Evolutionary conservation across 2,113 vertebrate genomes (phyloP).

Genomic region (Scortum barcoo): DNA sequence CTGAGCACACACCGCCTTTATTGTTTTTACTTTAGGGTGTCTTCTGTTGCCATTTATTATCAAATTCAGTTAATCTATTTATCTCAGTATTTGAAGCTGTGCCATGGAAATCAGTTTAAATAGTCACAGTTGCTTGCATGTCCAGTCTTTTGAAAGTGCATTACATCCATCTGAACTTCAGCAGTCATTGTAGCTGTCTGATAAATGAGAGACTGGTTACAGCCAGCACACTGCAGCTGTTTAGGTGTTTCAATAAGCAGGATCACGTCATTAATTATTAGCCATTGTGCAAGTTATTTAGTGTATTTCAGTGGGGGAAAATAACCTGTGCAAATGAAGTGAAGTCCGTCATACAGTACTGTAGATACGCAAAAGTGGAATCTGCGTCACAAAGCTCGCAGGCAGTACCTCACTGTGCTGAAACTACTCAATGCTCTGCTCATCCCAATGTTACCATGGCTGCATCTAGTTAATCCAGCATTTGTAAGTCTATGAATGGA

Average conservation of each 20-base stretch:
- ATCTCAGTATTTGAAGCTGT: not conserved
- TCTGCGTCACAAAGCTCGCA: constrained; percentile 77
- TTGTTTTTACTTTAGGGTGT: not conserved
- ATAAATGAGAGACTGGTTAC: constrained; percentile 11
- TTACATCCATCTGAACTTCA: constrained; percentile 19
- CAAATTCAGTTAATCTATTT: not conserved
- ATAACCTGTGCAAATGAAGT: constrained; percentile 16
- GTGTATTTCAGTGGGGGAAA: constrained; percentile 12
- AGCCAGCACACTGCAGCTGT: not conserved
- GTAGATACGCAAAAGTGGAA: constrained; percentile 67
- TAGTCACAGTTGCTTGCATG: not conserved
- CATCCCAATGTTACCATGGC: constrained; percentile 79
- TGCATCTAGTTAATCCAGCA: constrained; percentile 72
- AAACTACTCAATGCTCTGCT: constrained; percentile 71
- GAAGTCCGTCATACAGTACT: too few species aligned
- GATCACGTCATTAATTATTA: constrained; percentile 2
- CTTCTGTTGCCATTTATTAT: constrained; percentile 1
- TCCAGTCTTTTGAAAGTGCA: not conserved
- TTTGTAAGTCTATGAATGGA: constrained; percentile 77
- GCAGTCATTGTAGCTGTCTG: not conserved
- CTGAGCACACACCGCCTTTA: not conserved
- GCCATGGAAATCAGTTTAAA: not conserved
- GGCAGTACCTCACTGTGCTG: constrained; percentile 69
- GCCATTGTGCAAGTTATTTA: not conserved
- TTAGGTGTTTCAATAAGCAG: not conserved